These are phyloP conservation scores for Dinoponera quadriceps DNA, from an alignment of 1,140 invertebrate species.

Conservation along the genomic window DNA sequence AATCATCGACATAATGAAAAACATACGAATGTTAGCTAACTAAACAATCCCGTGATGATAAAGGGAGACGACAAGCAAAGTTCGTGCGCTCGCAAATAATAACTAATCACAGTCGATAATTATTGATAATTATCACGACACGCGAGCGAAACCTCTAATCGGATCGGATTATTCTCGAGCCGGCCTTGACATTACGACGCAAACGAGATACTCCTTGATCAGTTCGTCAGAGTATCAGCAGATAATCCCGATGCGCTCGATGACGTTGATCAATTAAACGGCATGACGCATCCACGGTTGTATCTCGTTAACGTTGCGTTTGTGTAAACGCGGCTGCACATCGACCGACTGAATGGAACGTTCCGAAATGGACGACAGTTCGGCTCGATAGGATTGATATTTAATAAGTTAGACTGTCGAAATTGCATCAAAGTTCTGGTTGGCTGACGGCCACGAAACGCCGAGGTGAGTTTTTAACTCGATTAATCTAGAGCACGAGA, in stretches of 20 bases:
- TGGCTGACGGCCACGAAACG: background rate
- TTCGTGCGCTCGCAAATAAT: background rate
- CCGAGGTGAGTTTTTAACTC: slow-evolving; percentile 8
- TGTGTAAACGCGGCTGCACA: slow-evolving; percentile 33
- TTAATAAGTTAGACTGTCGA: slow-evolving; percentile 10
- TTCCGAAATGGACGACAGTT: slow-evolving; percentile 5
- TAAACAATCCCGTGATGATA: background rate
- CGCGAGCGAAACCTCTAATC: slow-evolving; percentile 40
- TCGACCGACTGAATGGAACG: background rate
- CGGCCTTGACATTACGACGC: slow-evolving; percentile 2
- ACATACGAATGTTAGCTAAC: background rate
- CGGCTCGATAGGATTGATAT: background rate
- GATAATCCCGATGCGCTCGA: slow-evolving; percentile 52
- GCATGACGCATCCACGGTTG: slow-evolving; percentile 14
- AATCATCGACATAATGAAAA: background rate
- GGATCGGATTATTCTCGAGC: slow-evolving; percentile 12
- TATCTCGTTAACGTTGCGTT: slow-evolving; percentile 41
- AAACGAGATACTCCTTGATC: slow-evolving; percentile 49
- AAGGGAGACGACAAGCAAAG: background rate
- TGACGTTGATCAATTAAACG: slow-evolving; percentile 57
- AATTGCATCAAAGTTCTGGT: slow-evolving; percentile 23
- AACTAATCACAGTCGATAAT: background rate
- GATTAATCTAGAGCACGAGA: slow-evolving; percentile 3
- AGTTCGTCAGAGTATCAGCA: slow-evolving; percentile 50
- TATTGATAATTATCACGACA: slow-evolving; percentile 38